These are phyloP conservation scores for Gnathonemus echidnorhynchus DNA, from an alignment of 2,113 vertebrate species.

Conservation along the genomic window DNA sequence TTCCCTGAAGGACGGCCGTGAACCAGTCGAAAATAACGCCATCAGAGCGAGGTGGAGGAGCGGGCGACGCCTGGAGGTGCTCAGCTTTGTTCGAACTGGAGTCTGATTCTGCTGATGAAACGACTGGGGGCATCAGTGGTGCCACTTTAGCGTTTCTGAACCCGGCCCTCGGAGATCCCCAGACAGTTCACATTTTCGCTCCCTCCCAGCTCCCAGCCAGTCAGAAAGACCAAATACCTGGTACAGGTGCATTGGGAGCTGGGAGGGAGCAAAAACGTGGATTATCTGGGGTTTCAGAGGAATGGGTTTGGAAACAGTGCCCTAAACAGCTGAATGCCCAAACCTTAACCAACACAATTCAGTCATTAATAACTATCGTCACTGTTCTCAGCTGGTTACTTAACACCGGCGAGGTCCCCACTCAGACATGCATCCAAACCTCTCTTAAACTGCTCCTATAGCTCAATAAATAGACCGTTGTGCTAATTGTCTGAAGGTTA, in stretches of 20 bases:
- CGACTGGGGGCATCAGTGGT: not conserved
- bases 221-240: not conserved
- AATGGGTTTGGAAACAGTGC: not conserved
- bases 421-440: not conserved
- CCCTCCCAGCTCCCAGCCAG: not conserved
- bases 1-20: conserved; percentile 44
- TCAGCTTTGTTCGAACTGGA: not conserved
- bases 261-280: not conserved
- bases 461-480: not conserved
- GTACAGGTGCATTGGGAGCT: not conserved
- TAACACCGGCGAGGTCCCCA: not conserved
- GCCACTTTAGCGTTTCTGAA: not conserved
- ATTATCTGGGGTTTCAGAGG: not conserved
- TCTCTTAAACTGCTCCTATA: not conserved
- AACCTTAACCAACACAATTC: not conserved
- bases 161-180: not conserved
- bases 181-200: not conserved
- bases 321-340: not conserved
- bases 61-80: conserved; percentile 26
- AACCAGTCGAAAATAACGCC: conserved; percentile 26
- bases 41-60: conserved; percentile 23
- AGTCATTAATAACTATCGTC: not conserved
- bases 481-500: not conserved
- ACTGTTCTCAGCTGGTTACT: not conserved
- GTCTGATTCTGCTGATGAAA: not conserved